Percentiles rank a stretch among this genome's conserved stretches.
Conservation (phyloP, 2,888 invertebrate species). For the Gonocerus acuteangulatus region DNA sequence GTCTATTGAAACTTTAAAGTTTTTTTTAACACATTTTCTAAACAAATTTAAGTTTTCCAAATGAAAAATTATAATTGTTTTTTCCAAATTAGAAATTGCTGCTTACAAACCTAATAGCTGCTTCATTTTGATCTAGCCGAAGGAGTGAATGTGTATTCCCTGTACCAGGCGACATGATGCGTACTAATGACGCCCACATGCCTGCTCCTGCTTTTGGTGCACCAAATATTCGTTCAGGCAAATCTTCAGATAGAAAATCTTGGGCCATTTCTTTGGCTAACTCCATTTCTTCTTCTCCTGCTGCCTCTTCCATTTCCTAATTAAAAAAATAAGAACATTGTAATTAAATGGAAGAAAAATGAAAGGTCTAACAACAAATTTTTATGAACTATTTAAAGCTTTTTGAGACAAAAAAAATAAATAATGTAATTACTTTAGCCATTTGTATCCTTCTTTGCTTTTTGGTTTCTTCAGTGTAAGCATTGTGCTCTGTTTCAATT, state of each 20-base stretch:
- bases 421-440: constrained; percentile 70
- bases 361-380: too few relatives aligned
- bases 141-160: constrained; percentile 71
- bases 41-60: too few relatives aligned
- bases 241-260: constrained; percentile 86
- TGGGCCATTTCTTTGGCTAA: constrained; percentile 96
- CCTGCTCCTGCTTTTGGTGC: constrained; percentile 93
- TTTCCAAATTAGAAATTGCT: too few relatives aligned
- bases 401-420: too few relatives aligned
- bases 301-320: constrained; percentile 90
- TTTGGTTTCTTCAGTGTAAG: constrained; percentile 95
- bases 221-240: constrained; percentile 89
- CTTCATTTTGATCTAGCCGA: constrained; percentile 90
- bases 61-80: too few relatives aligned
- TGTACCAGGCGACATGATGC: constrained; percentile 76
- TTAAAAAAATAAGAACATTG: neutral
- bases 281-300: constrained; percentile 90
- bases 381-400: too few relatives aligned
- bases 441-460: constrained; percentile 86
- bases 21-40: too few relatives aligned
- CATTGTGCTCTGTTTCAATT: constrained; percentile 95
- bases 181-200: constrained; percentile 89
- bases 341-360: too few relatives aligned
- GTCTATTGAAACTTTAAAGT: too few relatives aligned
- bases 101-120: constrained; percentile 74